Conservation (phyloP, 2,113 vertebrate species). For the Istiophorus platypterus region DNA sequence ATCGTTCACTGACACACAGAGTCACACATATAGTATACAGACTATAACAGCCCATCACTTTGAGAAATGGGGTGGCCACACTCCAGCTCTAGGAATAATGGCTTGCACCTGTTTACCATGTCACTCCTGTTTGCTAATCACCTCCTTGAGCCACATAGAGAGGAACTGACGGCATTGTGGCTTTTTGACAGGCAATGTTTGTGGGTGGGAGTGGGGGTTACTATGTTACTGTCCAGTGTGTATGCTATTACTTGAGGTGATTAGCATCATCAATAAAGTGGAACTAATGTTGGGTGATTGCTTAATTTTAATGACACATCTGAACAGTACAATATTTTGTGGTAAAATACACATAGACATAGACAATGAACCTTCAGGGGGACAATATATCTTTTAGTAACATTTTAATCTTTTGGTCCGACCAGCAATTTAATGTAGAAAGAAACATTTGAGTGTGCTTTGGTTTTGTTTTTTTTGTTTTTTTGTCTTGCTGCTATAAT, state of each 20-base stretch:
- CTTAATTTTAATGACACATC: not conserved
- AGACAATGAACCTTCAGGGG: not conserved
- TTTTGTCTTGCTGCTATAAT: not conserved
- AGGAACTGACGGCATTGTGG: slow-evolving; percentile 92
- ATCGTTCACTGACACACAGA: slow-evolving; percentile 52
- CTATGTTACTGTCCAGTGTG: not conserved
- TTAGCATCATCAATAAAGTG: not conserved
- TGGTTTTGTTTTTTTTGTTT: no score
- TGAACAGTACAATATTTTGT: not conserved
- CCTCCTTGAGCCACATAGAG: slow-evolving; percentile 97
- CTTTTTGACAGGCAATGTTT: slow-evolving; percentile 92
- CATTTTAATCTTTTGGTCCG: not conserved
- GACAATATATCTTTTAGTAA: not conserved
- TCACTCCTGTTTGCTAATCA: slow-evolving; percentile 99
- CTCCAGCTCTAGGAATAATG: slow-evolving; percentile 98
- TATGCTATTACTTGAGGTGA: not conserved
- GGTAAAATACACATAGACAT: not conserved
- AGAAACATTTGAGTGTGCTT: no score
- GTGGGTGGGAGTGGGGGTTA: not conserved
- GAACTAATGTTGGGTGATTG: not conserved
- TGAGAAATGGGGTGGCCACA: slow-evolving; percentile 95
- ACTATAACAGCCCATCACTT: slow-evolving; percentile 84
- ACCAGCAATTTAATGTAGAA: not conserved
- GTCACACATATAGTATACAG: slow-evolving; percentile 34
- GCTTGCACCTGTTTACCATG: slow-evolving; percentile 98